phyloP scores from a whole-genome alignment of 2,797 vertebrate genomes.

The Sebastes iracundus region DNA sequence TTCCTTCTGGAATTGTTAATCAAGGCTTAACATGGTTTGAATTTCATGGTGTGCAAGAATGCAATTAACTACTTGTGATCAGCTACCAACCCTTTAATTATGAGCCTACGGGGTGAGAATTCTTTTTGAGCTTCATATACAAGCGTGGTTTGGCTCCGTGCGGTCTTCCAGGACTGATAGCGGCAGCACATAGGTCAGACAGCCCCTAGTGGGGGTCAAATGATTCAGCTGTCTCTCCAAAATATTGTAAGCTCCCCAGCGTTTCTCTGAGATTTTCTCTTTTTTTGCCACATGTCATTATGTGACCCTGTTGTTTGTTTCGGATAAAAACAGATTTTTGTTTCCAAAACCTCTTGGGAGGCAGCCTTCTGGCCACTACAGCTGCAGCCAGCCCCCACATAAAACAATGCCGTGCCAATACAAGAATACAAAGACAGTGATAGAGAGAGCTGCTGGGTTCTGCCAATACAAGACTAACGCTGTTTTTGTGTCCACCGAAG shows the following conservation, averaged over 20 bases:
- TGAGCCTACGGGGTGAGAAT: conserved; percentile 3
- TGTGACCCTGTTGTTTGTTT: conserved; percentile 67
- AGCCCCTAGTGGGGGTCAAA: conserved; percentile 56
- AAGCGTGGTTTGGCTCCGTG: not conserved
- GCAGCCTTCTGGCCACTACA: conserved; percentile 70
- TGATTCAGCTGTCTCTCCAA: conserved; percentile 56
- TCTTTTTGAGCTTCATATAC: not conserved
- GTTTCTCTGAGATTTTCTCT: conserved; percentile 40
- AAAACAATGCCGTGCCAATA: conserved; percentile 52
- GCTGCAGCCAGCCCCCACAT: conserved; percentile 69
- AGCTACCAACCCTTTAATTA: conserved; percentile 28
- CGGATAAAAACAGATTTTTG: conserved; percentile 57
- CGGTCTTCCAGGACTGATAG: conserved; percentile 27
- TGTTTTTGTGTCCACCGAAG: conserved; percentile 64
- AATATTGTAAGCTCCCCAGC: conserved; percentile 39
- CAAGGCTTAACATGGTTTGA: conserved; percentile 23
- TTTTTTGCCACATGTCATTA: conserved; percentile 57
- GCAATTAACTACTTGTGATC: conserved; percentile 29
- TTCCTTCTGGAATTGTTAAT: conserved; percentile 26
- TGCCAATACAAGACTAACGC: conserved; percentile 58
- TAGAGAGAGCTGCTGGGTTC: conserved; percentile 4
- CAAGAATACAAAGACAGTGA: conserved; percentile 48
- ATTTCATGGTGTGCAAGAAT: conserved; percentile 26
- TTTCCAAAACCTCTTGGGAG: conserved; percentile 49
- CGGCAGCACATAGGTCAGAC: conserved; percentile 49